Evolutionary conservation across 92 coral and sea anemone genomes (phyloP).

Genomic region (Virgularia gustaviana): DNA sequence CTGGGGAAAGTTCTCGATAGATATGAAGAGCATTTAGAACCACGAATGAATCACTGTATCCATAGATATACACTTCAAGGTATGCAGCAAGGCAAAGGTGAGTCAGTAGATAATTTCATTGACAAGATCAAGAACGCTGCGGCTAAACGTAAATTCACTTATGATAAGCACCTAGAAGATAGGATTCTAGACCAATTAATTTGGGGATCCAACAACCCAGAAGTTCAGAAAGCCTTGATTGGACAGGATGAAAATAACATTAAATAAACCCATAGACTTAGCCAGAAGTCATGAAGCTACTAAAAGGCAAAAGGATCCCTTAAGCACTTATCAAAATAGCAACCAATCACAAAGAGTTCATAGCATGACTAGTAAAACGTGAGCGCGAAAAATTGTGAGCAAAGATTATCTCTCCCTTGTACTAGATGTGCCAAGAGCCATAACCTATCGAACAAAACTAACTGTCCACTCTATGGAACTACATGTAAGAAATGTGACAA

Average conservation of each 20-base stretch:
- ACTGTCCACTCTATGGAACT: conserved; percentile 28
- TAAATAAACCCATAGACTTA: neutral
- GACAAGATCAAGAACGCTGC: conserved; percentile 22
- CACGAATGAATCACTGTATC: conserved; percentile 22
- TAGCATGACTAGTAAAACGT: too few species aligned
- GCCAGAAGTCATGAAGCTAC: neutral
- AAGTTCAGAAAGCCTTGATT: conserved; percentile 11
- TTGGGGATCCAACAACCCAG: conserved; percentile 13
- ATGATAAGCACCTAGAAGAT: conserved; percentile 22
- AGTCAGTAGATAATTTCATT: conserved; percentile 21
- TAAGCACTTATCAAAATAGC: too few species aligned
- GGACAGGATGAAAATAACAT: conserved; percentile 1
- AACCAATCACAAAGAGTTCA: too few species aligned
- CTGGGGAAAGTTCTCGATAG: conserved; percentile 13
- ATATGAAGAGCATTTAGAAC: conserved; percentile 21
- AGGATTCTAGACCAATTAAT: conserved; percentile 33
- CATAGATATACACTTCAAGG: conserved; percentile 25
- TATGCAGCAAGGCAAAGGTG: conserved; percentile 10
- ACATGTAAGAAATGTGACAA: conserved; percentile 25
- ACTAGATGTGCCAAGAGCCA: conserved; percentile 5
- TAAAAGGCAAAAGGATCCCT: neutral
- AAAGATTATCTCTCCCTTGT: neutral
- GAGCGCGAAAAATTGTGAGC: too few species aligned
- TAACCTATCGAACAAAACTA: conserved; percentile 1
- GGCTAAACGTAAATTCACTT: conserved; percentile 14